Evolutionary conservation across 1,140 invertebrate species (phyloP).

Genomic region (Mizuhopecten yessoensis): DNA sequence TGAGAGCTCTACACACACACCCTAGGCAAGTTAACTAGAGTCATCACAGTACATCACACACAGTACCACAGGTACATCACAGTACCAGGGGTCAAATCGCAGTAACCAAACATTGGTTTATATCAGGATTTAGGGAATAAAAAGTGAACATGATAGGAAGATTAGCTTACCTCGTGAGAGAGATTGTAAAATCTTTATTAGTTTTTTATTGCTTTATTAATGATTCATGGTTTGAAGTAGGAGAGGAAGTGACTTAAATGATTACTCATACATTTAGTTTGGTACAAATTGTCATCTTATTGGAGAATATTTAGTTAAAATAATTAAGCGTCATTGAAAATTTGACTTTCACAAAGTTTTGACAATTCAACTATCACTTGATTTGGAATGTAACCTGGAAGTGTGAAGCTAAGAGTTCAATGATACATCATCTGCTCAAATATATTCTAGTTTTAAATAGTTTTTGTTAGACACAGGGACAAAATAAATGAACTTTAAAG

Average conservation of each 20-base stretch:
- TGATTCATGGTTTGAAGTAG: background rate
- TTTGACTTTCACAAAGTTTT: too few species aligned
- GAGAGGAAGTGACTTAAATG: too few species aligned
- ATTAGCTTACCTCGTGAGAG: background rate
- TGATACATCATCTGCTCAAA: too few species aligned
- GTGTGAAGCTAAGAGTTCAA: too few species aligned
- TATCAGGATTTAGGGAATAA: background rate
- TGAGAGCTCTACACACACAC: background rate
- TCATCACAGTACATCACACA: background rate
- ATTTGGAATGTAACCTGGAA: too few species aligned
- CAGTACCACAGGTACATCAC: background rate
- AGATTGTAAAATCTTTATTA: background rate
- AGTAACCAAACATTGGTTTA: background rate
- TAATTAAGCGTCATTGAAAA: too few species aligned
- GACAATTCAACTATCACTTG: too few species aligned
- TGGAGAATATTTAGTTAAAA: too few species aligned
- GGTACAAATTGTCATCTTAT: too few species aligned
- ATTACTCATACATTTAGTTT: background rate
- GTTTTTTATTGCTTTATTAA: background rate
- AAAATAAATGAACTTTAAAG: too few species aligned
- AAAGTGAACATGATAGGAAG: conserved; percentile 17
- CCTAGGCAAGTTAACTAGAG: background rate
- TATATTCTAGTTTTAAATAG: too few species aligned
- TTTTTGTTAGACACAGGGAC: too few species aligned
- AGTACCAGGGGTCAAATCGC: background rate